These are phyloP conservation scores for Diachasma alloeum DNA, from an alignment of 1,140 invertebrate genomes.

Conservation along the genomic window DNA sequence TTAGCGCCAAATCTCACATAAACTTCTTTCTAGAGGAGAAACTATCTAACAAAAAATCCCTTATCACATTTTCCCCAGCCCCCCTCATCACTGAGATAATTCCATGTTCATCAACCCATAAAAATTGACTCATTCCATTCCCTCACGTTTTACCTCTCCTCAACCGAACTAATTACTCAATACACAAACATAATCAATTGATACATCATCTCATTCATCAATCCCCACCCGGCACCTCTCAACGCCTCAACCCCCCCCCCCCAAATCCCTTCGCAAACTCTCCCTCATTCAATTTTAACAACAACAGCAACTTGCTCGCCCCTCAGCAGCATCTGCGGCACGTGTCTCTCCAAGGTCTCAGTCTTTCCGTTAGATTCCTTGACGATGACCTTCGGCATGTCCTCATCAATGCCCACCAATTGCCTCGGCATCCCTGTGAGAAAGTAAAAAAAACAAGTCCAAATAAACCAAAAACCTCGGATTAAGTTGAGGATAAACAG, in stretches of 20 bases:
- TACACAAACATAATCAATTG: too few species aligned
- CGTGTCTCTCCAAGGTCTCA: conserved; percentile 75
- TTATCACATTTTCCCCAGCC: too few species aligned
- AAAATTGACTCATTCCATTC: too few species aligned
- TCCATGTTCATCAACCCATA: too few species aligned
- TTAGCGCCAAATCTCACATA: too few species aligned
- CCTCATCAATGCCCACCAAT: conserved; percentile 36
- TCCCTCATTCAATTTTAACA: conserved; percentile 54
- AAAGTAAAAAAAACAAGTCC: neutral
- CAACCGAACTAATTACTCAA: too few species aligned
- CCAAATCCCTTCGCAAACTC: neutral
- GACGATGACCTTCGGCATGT: conserved; percentile 63
- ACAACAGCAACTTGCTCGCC: conserved; percentile 85
- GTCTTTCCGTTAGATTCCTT: conserved; percentile 68
- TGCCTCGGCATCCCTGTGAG: conserved; percentile 34
- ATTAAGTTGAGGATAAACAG: neutral
- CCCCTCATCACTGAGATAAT: too few species aligned
- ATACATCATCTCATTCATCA: neutral
- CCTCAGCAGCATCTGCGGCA: conserved; percentile 83
- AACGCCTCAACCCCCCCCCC: neutral
- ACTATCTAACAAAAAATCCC: too few species aligned
- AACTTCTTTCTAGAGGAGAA: too few species aligned
- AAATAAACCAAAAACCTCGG: neutral
- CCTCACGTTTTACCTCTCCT: too few species aligned
- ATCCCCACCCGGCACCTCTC: too few species aligned